Conservation (phyloP, 2,113 vertebrate genomes). For the Salvelinus fontinalis region DNA sequence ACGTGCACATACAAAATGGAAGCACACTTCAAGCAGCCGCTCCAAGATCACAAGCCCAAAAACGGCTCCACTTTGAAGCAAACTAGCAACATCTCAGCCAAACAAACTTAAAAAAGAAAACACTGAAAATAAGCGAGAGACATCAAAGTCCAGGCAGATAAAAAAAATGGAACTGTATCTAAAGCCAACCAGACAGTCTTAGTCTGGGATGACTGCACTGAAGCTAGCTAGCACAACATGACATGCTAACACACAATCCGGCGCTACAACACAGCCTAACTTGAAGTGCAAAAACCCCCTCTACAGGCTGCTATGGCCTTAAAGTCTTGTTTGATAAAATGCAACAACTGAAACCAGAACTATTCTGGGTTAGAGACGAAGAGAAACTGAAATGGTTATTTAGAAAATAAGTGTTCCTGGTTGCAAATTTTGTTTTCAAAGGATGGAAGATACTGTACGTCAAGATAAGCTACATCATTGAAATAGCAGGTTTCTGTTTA, state of each 20-base stretch:
- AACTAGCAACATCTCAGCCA: constrained; percentile 13
- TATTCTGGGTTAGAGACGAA: too few species aligned
- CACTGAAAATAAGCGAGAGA: not conserved
- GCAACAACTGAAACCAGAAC: too few species aligned
- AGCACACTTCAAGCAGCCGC: constrained; percentile 11
- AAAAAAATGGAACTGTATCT: constrained; percentile 8
- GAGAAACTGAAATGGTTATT: too few species aligned
- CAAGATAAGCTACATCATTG: too few species aligned
- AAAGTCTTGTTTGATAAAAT: not conserved
- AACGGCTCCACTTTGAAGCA: constrained; percentile 17
- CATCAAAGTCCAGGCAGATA: constrained; percentile 21
- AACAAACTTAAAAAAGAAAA: constrained; percentile 3
- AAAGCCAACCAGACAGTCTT: not conserved
- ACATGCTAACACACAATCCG: constrained; percentile 26
- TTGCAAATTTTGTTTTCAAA: too few species aligned
- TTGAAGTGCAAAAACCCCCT: not conserved
- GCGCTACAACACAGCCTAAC: not conserved
- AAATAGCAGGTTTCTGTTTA: too few species aligned
- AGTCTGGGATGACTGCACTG: not conserved
- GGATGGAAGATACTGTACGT: too few species aligned
- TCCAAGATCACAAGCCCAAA: not conserved
- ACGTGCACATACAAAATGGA: too few species aligned
- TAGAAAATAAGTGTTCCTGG: too few species aligned
- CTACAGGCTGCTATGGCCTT: not conserved
- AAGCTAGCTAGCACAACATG: not conserved